Evolutionary conservation across 2,797 vertebrate genomes (phyloP), one percentile per base, ranked within the genome.

Genomic region (Microchirus variegatus): DNA sequence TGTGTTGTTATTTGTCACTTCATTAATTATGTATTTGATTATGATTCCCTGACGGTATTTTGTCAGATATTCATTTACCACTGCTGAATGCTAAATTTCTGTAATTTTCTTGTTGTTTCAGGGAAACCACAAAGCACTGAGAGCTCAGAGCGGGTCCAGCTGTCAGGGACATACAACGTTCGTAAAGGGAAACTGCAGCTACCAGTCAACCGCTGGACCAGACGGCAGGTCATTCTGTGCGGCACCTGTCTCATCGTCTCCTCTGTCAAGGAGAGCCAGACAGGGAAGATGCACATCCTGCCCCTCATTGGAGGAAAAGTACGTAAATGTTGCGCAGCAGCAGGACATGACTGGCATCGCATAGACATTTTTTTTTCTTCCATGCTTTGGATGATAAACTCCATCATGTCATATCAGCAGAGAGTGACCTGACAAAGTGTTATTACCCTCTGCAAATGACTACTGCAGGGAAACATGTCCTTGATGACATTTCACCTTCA

Each of bases 141-240:
- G 84, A 94, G 91, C 84, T 96, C 94, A 0, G 97, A 99, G 91
- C 92, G 97, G 48, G 94, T 99, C 80, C 97, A 99, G 89, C 95
- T 99, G 85, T 96, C 96, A 44, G 97, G 97, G 78, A 95, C 92
- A 40, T 99, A 96, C 84, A 98, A 96, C 50, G 96, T 99, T 75
- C 94, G 97, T 49, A 99, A 99, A 92, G 97, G 97, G 88, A 99
- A 97, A 88, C 96, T 99, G 90, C 97, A 98, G 89, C 92, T 99
- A 54, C 97, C 97, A 0, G 96, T 98, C 71, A 98, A 96, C 93
- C 95, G 97, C 82, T 99, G 97, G 97, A 96, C 95, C 80, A 93
- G 95, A 59, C 94, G 97, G 69, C 96, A 98, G 87, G 97, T 98
- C 85, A 99, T 97, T 89, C 91, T 99, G 71, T 98, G 97, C 50